phyloP scores from a whole-genome alignment of 2,888 invertebrate genomes.

The Pseudanteris insignis region DNA sequence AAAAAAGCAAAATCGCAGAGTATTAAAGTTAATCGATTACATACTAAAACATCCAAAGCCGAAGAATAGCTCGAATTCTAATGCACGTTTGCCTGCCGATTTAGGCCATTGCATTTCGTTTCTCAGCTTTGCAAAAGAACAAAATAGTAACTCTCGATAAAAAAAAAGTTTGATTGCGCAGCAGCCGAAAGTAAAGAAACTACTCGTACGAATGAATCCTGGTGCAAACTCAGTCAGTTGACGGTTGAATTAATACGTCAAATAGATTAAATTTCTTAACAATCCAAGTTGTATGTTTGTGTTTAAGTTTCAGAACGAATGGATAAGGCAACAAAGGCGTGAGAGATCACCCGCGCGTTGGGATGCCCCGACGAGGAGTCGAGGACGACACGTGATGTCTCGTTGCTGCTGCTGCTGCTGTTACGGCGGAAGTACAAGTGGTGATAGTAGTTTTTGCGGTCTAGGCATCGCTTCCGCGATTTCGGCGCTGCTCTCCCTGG shows the following conservation, averaged over 20 bases:
- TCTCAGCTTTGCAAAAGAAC: too few species aligned
- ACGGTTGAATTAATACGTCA: too few species aligned
- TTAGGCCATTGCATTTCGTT: too few species aligned
- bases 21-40: too few species aligned
- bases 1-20: too few species aligned
- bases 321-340: conserved; percentile 21
- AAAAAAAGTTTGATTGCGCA: too few species aligned
- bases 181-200: not conserved
- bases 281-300: conserved; percentile 8
- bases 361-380: conserved; percentile 57
- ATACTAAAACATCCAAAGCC: too few species aligned
- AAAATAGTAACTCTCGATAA: too few species aligned
- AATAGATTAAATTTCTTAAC: too few species aligned
- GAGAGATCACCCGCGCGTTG: conserved; percentile 36
- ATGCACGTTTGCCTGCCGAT: too few species aligned
- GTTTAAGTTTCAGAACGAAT: conserved; percentile 21
- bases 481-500: conserved; percentile 76
- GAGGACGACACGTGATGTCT: conserved; percentile 58
- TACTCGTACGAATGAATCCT: not conserved
- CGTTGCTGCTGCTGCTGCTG: conserved; percentile 55
- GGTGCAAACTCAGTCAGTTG: too few species aligned
- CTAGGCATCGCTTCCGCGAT: conserved; percentile 65
- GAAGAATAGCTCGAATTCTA: too few species aligned
- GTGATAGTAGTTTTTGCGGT: conserved; percentile 51
- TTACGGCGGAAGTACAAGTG: conserved; percentile 42